Conservation (phyloP, 2,113 vertebrate genomes). For the Chaetura pelagica region DNA sequence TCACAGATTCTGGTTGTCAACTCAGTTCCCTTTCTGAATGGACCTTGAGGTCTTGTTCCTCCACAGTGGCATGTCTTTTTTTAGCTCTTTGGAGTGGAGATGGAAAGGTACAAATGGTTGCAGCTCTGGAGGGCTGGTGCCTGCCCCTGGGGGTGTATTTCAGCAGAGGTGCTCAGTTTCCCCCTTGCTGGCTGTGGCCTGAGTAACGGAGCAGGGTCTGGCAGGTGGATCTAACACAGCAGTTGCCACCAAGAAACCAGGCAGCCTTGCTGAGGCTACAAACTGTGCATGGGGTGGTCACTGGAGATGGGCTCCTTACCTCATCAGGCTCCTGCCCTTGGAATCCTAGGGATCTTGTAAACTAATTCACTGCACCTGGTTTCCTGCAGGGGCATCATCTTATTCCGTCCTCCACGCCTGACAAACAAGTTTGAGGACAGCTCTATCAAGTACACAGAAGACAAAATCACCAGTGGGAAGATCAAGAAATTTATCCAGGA, state of each 20-base stretch:
- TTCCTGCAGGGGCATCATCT: constrained; percentile 81
- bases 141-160: neutral
- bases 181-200: neutral
- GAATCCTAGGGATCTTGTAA: neutral
- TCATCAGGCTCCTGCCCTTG: neutral
- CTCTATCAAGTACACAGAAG: constrained; percentile 81
- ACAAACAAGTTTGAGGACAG: constrained; percentile 93
- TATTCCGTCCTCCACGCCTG: constrained; percentile 90
- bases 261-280: neutral
- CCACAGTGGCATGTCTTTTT: neutral
- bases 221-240: neutral
- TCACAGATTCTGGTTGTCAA: neutral
- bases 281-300: neutral
- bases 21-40: neutral
- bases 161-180: neutral
- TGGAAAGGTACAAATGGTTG: neutral
- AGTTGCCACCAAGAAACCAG: neutral
- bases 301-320: neutral
- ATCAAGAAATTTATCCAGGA: constrained; percentile 96
- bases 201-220: neutral
- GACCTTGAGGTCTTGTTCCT: neutral
- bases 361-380: neutral
- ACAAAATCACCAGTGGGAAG: constrained; percentile 88
- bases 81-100: neutral
- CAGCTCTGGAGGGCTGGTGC: neutral